Percentiles rank a stretch among this genome's conserved stretches.
Conservation (phyloP, 2,888 invertebrate genomes). For the Lasioglossum figueresi region DNA sequence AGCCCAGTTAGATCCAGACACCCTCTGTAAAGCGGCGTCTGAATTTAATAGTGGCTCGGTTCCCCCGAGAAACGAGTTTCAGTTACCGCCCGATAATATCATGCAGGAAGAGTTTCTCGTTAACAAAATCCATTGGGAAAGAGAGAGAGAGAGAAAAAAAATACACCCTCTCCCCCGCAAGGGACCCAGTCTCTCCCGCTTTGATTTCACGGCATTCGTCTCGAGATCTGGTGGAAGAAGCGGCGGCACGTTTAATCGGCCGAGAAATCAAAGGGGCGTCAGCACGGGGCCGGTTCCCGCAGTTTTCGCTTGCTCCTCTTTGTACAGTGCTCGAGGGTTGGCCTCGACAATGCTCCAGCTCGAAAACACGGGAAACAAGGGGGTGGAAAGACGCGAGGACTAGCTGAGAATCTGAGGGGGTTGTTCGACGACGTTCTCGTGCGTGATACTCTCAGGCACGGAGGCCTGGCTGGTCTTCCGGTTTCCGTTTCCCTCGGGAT, state of each 20-base stretch:
- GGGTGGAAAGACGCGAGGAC: constrained; percentile 23
- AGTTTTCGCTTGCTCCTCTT: constrained; percentile 48
- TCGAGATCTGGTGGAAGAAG: constrained; percentile 47
- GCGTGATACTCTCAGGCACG: constrained; percentile 38
- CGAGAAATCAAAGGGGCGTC: constrained; percentile 62
- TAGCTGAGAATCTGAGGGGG: constrained; percentile 47
- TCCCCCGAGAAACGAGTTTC: constrained; percentile 19
- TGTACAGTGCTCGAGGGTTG: constrained; percentile 58
- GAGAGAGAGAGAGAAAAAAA: background rate
- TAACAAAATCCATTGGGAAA: constrained; percentile 28
- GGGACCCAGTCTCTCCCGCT: constrained; percentile 23
- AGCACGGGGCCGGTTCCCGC: constrained; percentile 33
- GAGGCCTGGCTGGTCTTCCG: constrained; percentile 27
- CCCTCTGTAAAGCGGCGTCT: constrained; percentile 7
- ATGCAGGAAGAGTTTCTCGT: constrained; percentile 38
- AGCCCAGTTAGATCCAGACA: background rate
- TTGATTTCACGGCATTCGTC: constrained; percentile 54
- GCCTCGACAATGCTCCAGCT: constrained; percentile 59
- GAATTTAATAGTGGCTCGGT: constrained; percentile 28
- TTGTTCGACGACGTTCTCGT: constrained; percentile 44
- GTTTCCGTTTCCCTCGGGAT: background rate
- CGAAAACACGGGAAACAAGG: constrained; percentile 32
- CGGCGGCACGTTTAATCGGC: constrained; percentile 59
- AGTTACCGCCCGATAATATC: constrained; percentile 41
- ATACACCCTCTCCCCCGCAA: constrained; percentile 17